Percentiles rank a stretch among this genome's conserved stretches.
Conservation (phyloP, 2,113 vertebrate species). For the Malurus melanocephalus region DNA sequence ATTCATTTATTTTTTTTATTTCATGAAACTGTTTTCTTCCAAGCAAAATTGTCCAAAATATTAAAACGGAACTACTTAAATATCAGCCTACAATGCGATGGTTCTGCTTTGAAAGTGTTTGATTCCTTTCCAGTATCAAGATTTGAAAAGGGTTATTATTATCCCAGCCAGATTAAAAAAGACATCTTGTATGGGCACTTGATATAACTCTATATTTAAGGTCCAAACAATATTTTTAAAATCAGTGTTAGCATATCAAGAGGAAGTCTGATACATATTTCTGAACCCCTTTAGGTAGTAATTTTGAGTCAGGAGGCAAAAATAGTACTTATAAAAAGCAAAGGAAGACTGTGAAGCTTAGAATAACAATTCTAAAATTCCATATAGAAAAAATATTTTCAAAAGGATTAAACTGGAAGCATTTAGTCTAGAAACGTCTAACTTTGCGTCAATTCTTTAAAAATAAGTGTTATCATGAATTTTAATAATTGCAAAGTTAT, state of each 20-base stretch:
- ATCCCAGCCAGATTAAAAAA: not conserved
- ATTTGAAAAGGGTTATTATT: not conserved
- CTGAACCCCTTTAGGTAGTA: not conserved
- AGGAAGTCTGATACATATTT: not conserved
- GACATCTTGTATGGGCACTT: not conserved
- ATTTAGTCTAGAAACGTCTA: not conserved
- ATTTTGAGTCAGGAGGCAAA: not conserved
- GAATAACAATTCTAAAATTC: not conserved
- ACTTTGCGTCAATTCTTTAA: not conserved
- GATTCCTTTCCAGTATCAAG: not conserved
- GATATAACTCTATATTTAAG: not conserved
- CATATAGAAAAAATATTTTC: not conserved
- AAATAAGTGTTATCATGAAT: not conserved
- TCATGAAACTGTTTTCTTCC: not conserved
- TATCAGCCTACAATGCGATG: not conserved
- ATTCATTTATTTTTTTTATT: not conserved
- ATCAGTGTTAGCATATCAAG: not conserved
- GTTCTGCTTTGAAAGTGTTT: not conserved
- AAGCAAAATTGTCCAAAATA: not conserved
- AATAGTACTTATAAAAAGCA: not conserved
- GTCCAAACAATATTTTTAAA: not conserved
- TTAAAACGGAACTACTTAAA: not conserved
- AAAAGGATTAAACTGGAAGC: not conserved
- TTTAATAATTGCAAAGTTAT: not conserved
- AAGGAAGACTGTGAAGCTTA: not conserved